Evolutionary conservation across 2,797 vertebrate species (phyloP).

Genomic region (Dicrostonyx torquatus): DNA sequence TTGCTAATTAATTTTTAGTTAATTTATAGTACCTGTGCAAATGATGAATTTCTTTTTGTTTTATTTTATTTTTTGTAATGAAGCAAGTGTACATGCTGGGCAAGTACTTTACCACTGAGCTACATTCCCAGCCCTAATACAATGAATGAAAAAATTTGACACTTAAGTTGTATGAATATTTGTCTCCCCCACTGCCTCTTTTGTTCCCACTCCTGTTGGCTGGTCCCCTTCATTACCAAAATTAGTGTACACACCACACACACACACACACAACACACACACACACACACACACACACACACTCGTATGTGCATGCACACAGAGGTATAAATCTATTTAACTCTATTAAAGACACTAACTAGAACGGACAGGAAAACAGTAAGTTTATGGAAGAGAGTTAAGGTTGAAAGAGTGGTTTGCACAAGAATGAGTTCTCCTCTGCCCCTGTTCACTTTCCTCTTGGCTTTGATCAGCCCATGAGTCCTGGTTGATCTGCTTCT

Average conservation of each 20-base stretch:
- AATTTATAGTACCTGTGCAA: neutral
- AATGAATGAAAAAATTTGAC: no score
- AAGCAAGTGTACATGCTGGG: neutral
- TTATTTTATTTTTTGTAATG: neutral
- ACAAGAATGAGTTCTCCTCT: neutral
- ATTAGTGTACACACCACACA: neutral
- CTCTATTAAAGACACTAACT: neutral
- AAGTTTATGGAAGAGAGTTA: neutral
- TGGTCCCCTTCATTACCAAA: neutral
- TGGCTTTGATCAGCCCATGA: neutral
- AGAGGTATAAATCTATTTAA: neutral
- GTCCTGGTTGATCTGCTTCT: neutral
- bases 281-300: neutral
- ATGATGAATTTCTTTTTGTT: neutral
- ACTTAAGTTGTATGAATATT: neutral
- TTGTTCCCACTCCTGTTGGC: neutral
- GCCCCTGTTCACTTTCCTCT: neutral
- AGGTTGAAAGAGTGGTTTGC: neutral
- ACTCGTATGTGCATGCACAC: neutral
- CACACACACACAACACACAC: neutral
- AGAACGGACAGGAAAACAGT: neutral
- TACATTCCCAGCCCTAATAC: neutral
- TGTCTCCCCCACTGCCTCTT: accelerated
- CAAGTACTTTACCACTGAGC: neutral
- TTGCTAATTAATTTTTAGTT: slow-evolving; percentile 4